Evolutionary conservation across 2,888 invertebrate species (phyloP), one percentile per base, ranked within the genome.

Genomic region (Lycaena phlaeas): DNA sequence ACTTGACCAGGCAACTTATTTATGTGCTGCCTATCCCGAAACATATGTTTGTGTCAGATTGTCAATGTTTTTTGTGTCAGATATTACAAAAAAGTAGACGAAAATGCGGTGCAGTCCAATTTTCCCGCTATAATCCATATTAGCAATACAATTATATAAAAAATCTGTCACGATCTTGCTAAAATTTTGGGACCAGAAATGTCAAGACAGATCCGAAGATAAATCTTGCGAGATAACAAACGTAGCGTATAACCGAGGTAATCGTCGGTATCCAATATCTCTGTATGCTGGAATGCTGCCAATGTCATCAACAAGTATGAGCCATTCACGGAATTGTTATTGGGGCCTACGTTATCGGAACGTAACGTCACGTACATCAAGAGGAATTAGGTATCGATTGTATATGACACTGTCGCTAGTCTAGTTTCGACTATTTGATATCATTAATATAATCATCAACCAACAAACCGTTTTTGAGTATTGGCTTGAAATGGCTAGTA

Each of bases 281-380:
- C 34, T 18, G 10, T 5, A 22, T 38, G 11, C 17, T 38, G 37
- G 27, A 38, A 38, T 38, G 27, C 27, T 17, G 37, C 37, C 37
- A 38, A 27, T 38, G 27, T 27, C 37, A 38, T 38, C 37, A 38
- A 38, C 37, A 38, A 38, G 37, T 38, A 38, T 27, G 37, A 38
- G 27, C 37, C 27, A 38, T 38, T 38, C 27, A 27, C 15, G 15
- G 27, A 25, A 37, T 27, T 10, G 37, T 38, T 38, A 38, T 38
- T 38, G 27, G 17, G 25, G 36, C 14, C 18, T 36, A 36, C 36
- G 36, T 14, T 36, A 36, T 36, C 36, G 36, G 36, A 36, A 36
- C 36, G 27, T 26, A 36, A 11, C 36, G 36, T 18, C 36, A 36
- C 36, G 36, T 36, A 25, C 36, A 36, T 36, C 36, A 36, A 26